Conservation (phyloP, 2,797 vertebrate species). For the Triplophysa yarkandensis region DNA sequence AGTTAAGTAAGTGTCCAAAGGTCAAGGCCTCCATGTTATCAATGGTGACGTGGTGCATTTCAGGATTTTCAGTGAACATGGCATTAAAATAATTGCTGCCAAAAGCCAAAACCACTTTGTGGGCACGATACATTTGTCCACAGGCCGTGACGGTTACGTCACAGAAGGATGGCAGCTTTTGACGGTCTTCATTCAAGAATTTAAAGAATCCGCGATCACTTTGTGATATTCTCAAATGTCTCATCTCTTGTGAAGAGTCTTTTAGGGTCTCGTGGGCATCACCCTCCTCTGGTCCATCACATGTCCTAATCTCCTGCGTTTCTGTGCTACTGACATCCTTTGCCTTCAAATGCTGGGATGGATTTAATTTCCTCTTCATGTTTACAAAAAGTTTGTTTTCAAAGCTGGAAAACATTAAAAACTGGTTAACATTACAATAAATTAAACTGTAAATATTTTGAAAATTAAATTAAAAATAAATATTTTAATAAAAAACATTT, state of each 20-base stretch:
- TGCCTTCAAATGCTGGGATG: constrained; percentile 56
- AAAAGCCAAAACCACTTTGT: constrained; percentile 94
- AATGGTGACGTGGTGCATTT: constrained; percentile 80
- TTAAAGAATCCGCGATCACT: constrained; percentile 86
- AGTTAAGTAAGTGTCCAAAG: constrained; percentile 88
- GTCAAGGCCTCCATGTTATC: constrained; percentile 90
- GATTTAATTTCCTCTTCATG: constrained; percentile 52
- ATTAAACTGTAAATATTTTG: neutral
- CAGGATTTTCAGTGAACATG: constrained; percentile 88
- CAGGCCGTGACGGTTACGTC: constrained; percentile 88
- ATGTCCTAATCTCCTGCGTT: constrained; percentile 12
- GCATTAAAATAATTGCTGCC: constrained; percentile 97
- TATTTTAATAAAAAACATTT: too few species aligned
- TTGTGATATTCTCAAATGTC: constrained; percentile 79
- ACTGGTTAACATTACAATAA: neutral
- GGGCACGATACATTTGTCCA: constrained; percentile 84
- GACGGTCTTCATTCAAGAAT: constrained; percentile 90
- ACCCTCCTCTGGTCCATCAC: neutral
- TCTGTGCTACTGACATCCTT: constrained; percentile 50
- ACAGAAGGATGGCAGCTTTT: constrained; percentile 84
- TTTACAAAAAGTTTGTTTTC: constrained; percentile 23
- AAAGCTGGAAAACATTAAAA: constrained; percentile 15
- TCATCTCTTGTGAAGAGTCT: constrained; percentile 66
- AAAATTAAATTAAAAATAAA: neutral
- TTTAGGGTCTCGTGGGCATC: constrained; percentile 15